Conservation (phyloP, 1,140 invertebrate genomes). For the Temnothorax longispinosus region DNA sequence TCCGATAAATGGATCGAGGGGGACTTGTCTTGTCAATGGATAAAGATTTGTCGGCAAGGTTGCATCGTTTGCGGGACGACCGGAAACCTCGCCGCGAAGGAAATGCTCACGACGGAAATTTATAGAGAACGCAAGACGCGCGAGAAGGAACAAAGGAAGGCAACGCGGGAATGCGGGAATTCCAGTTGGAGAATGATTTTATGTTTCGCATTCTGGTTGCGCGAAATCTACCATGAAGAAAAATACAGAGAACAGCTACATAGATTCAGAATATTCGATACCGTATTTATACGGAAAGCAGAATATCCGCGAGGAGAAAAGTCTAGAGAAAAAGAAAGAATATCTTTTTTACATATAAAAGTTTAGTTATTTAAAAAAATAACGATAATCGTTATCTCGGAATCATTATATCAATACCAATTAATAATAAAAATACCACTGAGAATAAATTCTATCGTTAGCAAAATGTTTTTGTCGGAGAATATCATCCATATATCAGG, state of each 20-base stretch:
- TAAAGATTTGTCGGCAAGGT: neutral
- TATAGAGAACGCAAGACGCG: constrained; percentile 2
- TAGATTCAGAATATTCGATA: constrained; percentile 20
- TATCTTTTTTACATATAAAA: neutral
- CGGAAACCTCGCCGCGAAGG: constrained; percentile 14
- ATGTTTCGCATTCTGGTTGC: neutral
- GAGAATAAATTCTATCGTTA: neutral
- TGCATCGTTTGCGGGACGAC: neutral
- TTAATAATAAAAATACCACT: neutral
- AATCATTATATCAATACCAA: neutral
- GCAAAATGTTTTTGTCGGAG: neutral
- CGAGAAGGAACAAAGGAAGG: neutral
- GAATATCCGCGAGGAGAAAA: neutral
- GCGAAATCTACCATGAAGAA: constrained; percentile 1
- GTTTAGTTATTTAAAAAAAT: neutral
- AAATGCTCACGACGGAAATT: neutral
- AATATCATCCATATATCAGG: neutral
- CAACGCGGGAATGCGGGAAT: neutral
- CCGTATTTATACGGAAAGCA: neutral
- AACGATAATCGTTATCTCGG: neutral
- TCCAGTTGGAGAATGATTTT: constrained; percentile 8
- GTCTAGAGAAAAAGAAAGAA: neutral
- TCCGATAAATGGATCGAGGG: neutral
- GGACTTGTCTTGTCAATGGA: neutral
- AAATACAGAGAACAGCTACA: neutral